Evolutionary conservation across 2,113 vertebrate genomes (phyloP).

Genomic region (Coptodon rendalli): DNA sequence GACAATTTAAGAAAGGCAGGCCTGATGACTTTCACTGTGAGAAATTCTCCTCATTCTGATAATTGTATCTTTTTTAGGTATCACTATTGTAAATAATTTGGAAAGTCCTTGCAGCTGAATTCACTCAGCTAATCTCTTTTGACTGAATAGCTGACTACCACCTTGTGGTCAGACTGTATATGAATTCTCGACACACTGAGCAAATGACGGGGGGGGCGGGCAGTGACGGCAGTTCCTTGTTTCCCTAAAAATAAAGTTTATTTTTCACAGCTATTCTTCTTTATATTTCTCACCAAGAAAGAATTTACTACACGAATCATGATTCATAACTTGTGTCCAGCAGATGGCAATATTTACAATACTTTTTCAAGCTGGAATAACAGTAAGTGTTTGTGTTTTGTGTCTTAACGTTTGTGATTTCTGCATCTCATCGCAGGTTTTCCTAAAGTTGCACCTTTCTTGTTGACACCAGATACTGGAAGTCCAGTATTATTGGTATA

Average conservation of each 20-base stretch:
- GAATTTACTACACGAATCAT: not conserved
- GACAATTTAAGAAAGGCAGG: not conserved
- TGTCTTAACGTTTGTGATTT: not conserved
- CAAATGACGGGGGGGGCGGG: not conserved
- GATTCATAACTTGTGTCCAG: not conserved
- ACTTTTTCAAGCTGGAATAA: not conserved
- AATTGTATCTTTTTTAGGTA: not conserved
- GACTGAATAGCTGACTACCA: not conserved
- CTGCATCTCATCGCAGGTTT: not conserved
- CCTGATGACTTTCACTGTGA: not conserved
- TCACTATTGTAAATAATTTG: not conserved
- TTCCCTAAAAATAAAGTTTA: not conserved
- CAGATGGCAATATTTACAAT: not conserved
- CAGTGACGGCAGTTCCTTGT: not conserved
- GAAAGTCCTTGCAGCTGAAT: not conserved
- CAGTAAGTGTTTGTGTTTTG: not conserved
- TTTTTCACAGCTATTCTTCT: not conserved
- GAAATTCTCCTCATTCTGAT: not conserved
- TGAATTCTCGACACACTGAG: not conserved
- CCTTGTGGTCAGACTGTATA: slow-evolving; percentile 13
- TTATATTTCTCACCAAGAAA: not conserved
- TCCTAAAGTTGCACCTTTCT: not conserved
- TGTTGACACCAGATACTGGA: not conserved
- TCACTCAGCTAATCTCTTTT: not conserved
- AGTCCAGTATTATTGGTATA: not conserved